Evolutionary conservation across 53 echinoderm and acorn worm genomes (phyloP).

Genomic region (Temnopleurus reevesii): DNA sequence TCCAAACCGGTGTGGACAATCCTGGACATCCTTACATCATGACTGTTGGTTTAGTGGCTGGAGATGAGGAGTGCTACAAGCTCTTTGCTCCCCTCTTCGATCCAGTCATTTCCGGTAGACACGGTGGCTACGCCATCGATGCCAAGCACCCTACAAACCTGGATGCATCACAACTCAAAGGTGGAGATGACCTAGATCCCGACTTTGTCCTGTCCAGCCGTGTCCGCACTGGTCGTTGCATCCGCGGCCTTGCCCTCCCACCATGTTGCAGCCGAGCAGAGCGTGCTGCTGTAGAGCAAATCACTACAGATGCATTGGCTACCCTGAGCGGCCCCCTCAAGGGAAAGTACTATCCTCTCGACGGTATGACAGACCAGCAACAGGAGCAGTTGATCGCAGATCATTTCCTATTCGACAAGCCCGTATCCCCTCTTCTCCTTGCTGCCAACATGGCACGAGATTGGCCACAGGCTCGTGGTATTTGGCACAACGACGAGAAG

Average conservation of each 20-base stretch:
- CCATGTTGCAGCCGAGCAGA: conserved; percentile 77
- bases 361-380: conserved; percentile 82
- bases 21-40: conserved; percentile 96
- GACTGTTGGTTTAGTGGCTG: conserved; percentile 93
- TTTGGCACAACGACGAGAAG: conserved; percentile 92
- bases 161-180: conserved; percentile 67
- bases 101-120: conserved; percentile 83
- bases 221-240: conserved; percentile 87
- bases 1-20: conserved; percentile 97
- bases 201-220: conserved; percentile 93
- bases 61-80: conserved; percentile 91
- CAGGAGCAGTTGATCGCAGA: conserved; percentile 93
- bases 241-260: conserved; percentile 82
- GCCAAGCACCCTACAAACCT: conserved; percentile 88
- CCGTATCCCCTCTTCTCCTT: conserved; percentile 85
- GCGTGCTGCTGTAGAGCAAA: conserved; percentile 76
- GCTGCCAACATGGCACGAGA: conserved; percentile 94
- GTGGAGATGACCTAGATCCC: conserved; percentile 81
- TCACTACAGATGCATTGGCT: conserved; percentile 70
- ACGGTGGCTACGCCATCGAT: conserved; percentile 70
- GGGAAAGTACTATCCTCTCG: conserved; percentile 87
- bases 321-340: conserved; percentile 68
- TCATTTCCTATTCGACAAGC: conserved; percentile 98
- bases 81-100: conserved; percentile 82
- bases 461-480: conserved; percentile 92